These are phyloP conservation scores for Danaus chrysippus DNA, from an alignment of 2,888 invertebrate genomes.

Conservation along the genomic window DNA sequence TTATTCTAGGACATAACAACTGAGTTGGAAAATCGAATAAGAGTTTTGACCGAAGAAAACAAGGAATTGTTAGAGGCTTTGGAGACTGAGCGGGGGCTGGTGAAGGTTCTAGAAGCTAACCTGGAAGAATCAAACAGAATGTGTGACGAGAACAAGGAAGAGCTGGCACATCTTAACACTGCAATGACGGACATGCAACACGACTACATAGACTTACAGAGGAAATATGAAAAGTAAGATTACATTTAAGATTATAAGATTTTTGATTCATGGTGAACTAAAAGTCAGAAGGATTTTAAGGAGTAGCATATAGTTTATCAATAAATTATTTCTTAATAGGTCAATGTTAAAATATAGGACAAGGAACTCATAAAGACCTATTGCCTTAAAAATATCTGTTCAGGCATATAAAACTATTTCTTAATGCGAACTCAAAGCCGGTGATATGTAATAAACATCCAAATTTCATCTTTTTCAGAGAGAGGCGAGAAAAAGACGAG, in stretches of 20 bases:
- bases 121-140: constrained; percentile 70
- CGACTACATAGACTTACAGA: constrained; percentile 62
- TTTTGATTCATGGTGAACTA: too few species aligned
- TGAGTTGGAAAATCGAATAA: constrained; percentile 66
- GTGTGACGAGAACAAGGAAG: constrained; percentile 73
- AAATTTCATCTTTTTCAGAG: constrained; percentile 59
- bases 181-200: constrained; percentile 67
- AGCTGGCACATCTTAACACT: constrained; percentile 63
- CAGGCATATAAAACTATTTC: too few species aligned
- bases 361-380: too few species aligned
- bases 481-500: constrained; percentile 86
- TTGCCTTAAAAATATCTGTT: too few species aligned
- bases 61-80: constrained; percentile 68
- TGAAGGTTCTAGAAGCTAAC: constrained; percentile 69
- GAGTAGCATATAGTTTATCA: too few species aligned
- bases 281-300: too few species aligned
- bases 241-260: neutral
- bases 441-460: too few species aligned
- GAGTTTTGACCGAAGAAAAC: constrained; percentile 71
- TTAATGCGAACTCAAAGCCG: too few species aligned
- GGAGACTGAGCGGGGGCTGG: constrained; percentile 77
- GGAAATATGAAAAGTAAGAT: constrained; percentile 67
- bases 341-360: too few species aligned
- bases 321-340: too few species aligned
- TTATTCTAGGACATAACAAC: constrained; percentile 56